These are phyloP conservation scores for Bellardia pandia DNA, from an alignment of 2,888 invertebrate species.

Conservation along the genomic window DNA sequence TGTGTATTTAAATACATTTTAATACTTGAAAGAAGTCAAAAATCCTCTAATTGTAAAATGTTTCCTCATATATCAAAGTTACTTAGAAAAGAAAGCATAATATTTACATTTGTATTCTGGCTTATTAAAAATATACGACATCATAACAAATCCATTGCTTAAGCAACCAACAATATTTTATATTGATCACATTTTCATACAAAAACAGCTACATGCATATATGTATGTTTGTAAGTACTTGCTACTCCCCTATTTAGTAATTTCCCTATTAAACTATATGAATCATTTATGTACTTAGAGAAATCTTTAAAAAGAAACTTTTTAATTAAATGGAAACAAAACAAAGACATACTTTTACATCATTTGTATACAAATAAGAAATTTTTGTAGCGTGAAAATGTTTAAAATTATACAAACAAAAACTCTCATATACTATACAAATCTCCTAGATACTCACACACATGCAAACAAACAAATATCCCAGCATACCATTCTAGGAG, in stretches of 20 bases:
- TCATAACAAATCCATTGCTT: conserved; percentile 12
- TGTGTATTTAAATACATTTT: background rate
- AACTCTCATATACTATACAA: background rate
- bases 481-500: no score
- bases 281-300: conserved; percentile 50
- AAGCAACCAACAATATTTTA: background rate
- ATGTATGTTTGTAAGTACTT: background rate
- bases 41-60: background rate
- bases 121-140: background rate
- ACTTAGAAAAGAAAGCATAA: background rate
- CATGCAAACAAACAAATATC: no score
- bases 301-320: conserved; percentile 52
- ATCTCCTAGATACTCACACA: background rate
- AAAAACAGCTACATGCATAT: background rate
- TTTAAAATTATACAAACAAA: conserved; percentile 37
- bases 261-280: conserved; percentile 56
- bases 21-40: conserved; percentile 1
- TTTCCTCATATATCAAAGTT: conserved; percentile 27
- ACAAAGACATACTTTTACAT: background rate
- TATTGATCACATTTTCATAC: conserved; percentile 33
- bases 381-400: conserved; percentile 46
- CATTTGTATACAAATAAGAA: conserved; percentile 38
- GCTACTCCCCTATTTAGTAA: conserved; percentile 54
- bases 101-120: conserved; percentile 16
- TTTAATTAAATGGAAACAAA: conserved; percentile 63